Conservation (phyloP, 2,888 invertebrate genomes). For the Smittia aterrima region DNA sequence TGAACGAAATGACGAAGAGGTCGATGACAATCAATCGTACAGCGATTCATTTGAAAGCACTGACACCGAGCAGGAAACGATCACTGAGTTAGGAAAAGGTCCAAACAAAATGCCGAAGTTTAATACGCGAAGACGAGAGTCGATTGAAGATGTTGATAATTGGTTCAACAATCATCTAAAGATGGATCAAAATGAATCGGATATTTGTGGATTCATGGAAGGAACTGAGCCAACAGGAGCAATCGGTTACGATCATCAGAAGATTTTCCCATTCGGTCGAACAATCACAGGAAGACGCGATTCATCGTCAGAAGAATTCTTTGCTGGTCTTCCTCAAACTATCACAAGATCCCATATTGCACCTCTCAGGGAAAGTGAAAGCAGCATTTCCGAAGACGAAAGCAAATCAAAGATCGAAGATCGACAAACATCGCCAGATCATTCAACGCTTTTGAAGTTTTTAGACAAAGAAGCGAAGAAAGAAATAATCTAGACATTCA, state of each 20-base stretch:
- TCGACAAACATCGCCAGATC: slow-evolving; percentile 6
- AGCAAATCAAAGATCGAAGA: not conserved
- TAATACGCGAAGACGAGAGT: slow-evolving; percentile 40
- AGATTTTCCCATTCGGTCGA: slow-evolving; percentile 42
- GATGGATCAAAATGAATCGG: slow-evolving; percentile 29
- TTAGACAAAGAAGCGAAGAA: not conserved
- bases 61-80: not conserved
- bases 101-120: not conserved
- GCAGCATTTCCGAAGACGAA: slow-evolving; percentile 1
- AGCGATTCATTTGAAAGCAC: slow-evolving; percentile 37
- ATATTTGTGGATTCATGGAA: not conserved
- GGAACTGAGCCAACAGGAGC: not conserved
- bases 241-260: slow-evolving; percentile 37
- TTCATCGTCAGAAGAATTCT: slow-evolving; percentile 31
- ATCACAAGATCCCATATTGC: not conserved
- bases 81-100: not conserved
- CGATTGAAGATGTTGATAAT: slow-evolving; percentile 44
- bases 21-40: not conserved
- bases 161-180: slow-evolving; percentile 43
- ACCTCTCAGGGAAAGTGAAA: not conserved
- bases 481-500: not conserved
- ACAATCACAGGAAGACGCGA: slow-evolving; percentile 12
- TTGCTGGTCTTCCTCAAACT: not conserved
- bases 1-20: not conserved
- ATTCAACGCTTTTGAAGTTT: slow-evolving; percentile 24